phyloP scores from a whole-genome alignment of 1,140 invertebrate species.

The Heterodera schachtii region DNA sequence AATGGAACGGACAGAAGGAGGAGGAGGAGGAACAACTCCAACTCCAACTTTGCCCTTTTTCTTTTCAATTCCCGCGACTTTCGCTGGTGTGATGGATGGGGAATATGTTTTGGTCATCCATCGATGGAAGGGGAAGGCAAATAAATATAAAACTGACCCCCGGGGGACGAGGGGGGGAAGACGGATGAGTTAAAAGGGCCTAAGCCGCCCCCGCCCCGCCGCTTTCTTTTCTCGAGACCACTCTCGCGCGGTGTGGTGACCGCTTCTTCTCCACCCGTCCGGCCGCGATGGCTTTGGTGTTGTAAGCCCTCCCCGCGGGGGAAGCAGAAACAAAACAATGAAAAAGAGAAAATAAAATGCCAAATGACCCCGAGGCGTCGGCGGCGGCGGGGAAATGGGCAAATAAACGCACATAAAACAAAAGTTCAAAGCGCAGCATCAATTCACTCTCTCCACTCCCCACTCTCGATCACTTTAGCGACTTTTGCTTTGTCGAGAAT shows the following conservation, averaged over 20 bases:
- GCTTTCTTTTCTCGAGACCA: no score
- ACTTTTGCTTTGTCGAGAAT: neutral
- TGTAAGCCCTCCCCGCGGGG: neutral
- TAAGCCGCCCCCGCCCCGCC: neutral
- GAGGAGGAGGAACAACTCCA: neutral
- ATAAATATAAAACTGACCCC: conserved; percentile 1
- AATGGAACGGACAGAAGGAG: no score
- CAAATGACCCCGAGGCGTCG: neutral
- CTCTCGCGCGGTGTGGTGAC: neutral
- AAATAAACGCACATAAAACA: neutral
- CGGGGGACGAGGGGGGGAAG: neutral
- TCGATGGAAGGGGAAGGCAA: neutral
- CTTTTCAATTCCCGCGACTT: neutral
- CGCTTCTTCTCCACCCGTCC: neutral
- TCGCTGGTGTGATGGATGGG: neutral
- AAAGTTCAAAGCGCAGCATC: neutral
- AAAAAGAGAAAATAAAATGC: neutral
- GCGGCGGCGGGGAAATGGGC: neutral
- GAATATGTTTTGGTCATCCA: neutral
- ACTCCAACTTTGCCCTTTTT: no score
- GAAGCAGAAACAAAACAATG: neutral
- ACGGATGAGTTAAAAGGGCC: conserved; percentile 1
- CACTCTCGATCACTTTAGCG: neutral
- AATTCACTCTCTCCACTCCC: neutral
- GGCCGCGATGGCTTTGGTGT: neutral